Evolutionary conservation across 2,888 invertebrate genomes (phyloP).

Genomic region (Hypsopygia costalis): DNA sequence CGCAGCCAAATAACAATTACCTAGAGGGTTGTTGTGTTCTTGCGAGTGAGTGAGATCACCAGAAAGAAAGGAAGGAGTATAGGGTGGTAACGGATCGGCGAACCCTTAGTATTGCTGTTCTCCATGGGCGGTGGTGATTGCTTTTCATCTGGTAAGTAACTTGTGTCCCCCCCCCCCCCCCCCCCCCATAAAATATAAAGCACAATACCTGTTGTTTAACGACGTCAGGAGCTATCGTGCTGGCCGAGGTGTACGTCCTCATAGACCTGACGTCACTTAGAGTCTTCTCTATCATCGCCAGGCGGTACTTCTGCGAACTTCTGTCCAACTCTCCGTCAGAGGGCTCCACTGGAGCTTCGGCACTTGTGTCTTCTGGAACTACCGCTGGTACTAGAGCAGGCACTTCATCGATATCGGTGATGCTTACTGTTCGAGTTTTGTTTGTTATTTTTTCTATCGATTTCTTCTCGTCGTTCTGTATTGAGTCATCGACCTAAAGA

Average conservation of each 20-base stretch:
- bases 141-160: no score
- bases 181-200: no score
- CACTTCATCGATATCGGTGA: slow-evolving; percentile 41
- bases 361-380: slow-evolving; percentile 12
- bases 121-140: no score
- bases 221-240: slow-evolving; percentile 92
- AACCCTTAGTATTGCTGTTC: no score
- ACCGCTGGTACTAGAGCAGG: slow-evolving; percentile 17
- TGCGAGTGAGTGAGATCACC: no score
- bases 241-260: slow-evolving; percentile 83
- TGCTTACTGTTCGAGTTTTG: slow-evolving; percentile 19
- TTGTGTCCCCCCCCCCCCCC: no score
- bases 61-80: no score
- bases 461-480: slow-evolving; percentile 54
- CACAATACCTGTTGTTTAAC: slow-evolving; percentile 84
- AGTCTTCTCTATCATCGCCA: slow-evolving; percentile 81
- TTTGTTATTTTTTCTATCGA: slow-evolving; percentile 25
- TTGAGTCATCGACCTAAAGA: slow-evolving; percentile 59
- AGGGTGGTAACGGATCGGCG: no score
- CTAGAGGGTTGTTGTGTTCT: no score
- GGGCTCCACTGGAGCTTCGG: slow-evolving; percentile 15
- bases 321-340: slow-evolving; percentile 48
- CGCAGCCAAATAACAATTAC: no score
- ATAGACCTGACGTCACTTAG: slow-evolving; percentile 79
- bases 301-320: slow-evolving; percentile 78